Base-by-base conservation (phyloP, 2,113 vertebrate genomes). In the Paramisgurnus dabryanus region DNA sequence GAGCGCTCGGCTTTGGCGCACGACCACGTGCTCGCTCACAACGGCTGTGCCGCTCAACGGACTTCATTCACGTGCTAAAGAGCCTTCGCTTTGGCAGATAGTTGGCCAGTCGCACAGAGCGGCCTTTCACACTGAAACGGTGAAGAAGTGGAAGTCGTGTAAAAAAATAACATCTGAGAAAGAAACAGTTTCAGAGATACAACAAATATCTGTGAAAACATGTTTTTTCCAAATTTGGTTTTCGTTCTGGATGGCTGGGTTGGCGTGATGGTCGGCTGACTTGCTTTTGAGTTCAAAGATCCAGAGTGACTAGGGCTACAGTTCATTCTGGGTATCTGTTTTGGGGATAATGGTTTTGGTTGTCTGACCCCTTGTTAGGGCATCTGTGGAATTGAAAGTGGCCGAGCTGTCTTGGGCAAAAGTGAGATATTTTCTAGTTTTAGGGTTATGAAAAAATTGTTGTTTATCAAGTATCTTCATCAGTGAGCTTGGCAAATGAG, bases 71-170 rank as follows among this genome's bases (percentile, higher is more conserved):
- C 91, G 92, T 92, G 88, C 89, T 91, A 91, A 93, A 92, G 87
- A 91, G 88, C 88, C 90, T 83, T 22, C 80, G 91, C 93, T 93
- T 94, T 94, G 94, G 93, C 94, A 95, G 93, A 91, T 93, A 91
- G 89, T 95, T 94, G 93, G 94, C 93, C 85, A 84, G 83, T 90
- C 74, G 88, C 89, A 94, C 93, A 95, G 92, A 93, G 91, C 84
- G 90, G 91, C 91, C 93, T 90, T 95, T 90, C 91, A 94, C 92
- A 90, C 91, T 8, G 75, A 78, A 82, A 87, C 90, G 90, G 92
- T 89, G 94, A 92, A 89, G 90, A 91, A 88, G 90, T 91, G 89
- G 88, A 90, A 86, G 89, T 64, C 9, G 13, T 6, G 50, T 1
- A 9, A 0, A 6, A n/a, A 58, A 63, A 67, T 41, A 39, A 45